Percentiles rank a stretch among this genome's conserved stretches.
phyloP scores from a whole-genome alignment of 2,888 invertebrate genomes.

The Heliconius ethilla region DNA sequence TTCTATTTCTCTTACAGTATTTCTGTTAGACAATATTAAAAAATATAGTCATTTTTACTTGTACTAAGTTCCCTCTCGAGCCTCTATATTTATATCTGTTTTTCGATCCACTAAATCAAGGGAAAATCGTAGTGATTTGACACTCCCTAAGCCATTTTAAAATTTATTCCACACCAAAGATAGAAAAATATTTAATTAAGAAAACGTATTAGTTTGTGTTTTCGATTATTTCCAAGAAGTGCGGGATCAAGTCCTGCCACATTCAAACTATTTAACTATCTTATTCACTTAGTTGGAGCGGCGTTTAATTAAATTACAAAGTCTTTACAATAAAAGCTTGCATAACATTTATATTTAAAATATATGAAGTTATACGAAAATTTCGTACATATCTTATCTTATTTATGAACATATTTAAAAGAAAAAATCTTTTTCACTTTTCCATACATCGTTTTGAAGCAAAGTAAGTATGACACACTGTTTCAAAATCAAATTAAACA shows the following conservation, averaged over 20 bases:
- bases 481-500: conserved; percentile 39
- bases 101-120: not conserved
- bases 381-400: not conserved
- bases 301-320: not conserved
- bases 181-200: not conserved
- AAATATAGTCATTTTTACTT: not conserved
- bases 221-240: not conserved
- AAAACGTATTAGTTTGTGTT: not conserved
- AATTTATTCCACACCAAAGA: not conserved
- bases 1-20: conserved; percentile 22
- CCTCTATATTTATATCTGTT: not conserved
- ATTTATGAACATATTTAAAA: not conserved
- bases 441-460: not conserved
- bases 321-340: not conserved
- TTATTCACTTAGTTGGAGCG: not conserved
- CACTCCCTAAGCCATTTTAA: not conserved
- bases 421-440: not conserved
- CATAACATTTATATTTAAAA: not conserved
- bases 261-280: not conserved
- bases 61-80: not conserved
- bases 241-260: not conserved
- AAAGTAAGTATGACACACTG: conserved; percentile 9
- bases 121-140: not conserved
- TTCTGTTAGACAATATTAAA: not conserved
- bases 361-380: not conserved